Conservation (phyloP, 2,888 invertebrate genomes). For the Acrocyrtus sp. region DNA sequence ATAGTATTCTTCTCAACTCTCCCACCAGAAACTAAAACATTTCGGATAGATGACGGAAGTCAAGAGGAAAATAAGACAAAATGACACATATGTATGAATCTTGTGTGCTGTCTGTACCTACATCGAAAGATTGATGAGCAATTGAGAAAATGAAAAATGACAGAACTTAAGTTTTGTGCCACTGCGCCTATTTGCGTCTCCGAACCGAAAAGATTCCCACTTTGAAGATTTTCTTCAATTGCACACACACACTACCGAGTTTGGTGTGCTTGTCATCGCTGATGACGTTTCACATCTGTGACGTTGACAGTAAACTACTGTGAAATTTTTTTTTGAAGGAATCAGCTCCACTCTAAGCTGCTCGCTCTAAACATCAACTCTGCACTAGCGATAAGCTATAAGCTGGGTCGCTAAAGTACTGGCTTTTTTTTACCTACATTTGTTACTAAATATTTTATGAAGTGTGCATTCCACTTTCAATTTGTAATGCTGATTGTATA, state of each 20-base stretch:
- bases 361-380: background rate
- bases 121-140: conserved; percentile 6
- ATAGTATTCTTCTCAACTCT: too few species aligned
- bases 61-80: background rate
- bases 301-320: background rate
- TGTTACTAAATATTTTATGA: too few species aligned
- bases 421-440: too few species aligned
- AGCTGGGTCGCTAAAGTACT: background rate
- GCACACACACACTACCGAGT: background rate
- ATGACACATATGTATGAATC: too few species aligned
- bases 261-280: background rate
- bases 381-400: background rate
- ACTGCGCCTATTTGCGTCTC: too few species aligned
- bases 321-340: background rate
- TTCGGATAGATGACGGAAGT: conserved; percentile 4
- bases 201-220: conserved; percentile 4
- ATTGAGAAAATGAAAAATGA: background rate
- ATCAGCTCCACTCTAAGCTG: background rate
- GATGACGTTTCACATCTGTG: conserved; percentile 13
- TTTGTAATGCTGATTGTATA: too few species aligned
- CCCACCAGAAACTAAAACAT: too few species aligned
- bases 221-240: too few species aligned
- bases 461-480: too few species aligned
- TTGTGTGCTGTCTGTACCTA: too few species aligned
- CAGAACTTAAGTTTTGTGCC: conserved; percentile 8